Evolutionary conservation across 2,888 invertebrate genomes (phyloP), one percentile per base, ranked within the genome.

Genomic region (Tupiocoris notatus): DNA sequence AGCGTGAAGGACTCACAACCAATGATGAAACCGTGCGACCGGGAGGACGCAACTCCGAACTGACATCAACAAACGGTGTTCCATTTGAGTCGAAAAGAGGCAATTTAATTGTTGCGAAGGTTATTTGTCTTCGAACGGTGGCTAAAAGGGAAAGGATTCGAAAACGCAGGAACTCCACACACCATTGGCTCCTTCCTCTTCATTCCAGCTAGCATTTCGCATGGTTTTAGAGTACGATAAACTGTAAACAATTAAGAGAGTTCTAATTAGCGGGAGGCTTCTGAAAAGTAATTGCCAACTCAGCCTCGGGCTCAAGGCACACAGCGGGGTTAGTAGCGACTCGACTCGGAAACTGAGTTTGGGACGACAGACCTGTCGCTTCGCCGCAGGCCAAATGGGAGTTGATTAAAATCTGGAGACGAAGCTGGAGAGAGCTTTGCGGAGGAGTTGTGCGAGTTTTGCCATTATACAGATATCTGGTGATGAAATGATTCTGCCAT

Each of bases 41-140:
- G 39, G 39, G 3, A 12, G 39, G 39, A 39, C 39, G 6, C 39
- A 39, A 39, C 57, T 54, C 57, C 16, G 16, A 57, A 54, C 67
- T 77, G 77, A 74, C 74, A 61, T 56, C 77, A 67, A 77, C 74
- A 74, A 74, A 74, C 66, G 61, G 62, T 54, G 61, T 62, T 68
- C 57, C 23, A 63, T 61, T 58, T n/a, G 24, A 73, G 21, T 39
- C 39, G 54, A 22, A 59, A 75, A 75, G 57, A 66, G 76, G 76
- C 78, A 78, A 78, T 78, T 76, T 78, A 78, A 78, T 78, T 78
- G 76, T 76, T 76, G 56, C 39, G 65, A 75, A 61, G 62, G 78
- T 61, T 71, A 78, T 78, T 78, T 73, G 75, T 76, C 78, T 73
- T 68, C 21, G 61, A 54, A 54, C 16, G 63, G 63, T 67, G 17